phyloP scores from a whole-genome alignment of 2,888 invertebrate genomes.

The Anoplius nigerrimus region DNA sequence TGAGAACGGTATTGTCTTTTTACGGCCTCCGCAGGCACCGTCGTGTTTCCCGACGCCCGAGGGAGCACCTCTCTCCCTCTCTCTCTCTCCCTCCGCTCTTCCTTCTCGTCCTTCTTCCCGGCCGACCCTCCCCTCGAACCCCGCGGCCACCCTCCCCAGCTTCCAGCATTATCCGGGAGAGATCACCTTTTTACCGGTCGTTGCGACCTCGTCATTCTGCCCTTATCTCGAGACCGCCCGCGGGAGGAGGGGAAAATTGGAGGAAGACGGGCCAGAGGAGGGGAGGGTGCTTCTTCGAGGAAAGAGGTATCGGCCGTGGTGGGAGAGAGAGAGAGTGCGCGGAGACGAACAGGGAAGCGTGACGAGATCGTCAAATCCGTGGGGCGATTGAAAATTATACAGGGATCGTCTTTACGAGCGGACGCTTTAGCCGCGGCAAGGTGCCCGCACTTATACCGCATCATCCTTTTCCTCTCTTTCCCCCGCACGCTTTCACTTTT shows the following conservation, averaged over 20 bases:
- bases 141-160: conserved; percentile 37
- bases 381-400: conserved; percentile 75
- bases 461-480: conserved; percentile 6
- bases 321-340: conserved; percentile 33
- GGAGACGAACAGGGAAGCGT: conserved; percentile 48
- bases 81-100: conserved; percentile 40
- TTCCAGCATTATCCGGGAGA: conserved; percentile 68
- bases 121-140: conserved; percentile 27
- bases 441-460: conserved; percentile 39
- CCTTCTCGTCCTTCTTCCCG: conserved; percentile 39
- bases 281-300: conserved; percentile 10
- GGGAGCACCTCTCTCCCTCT: conserved; percentile 44
- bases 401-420: conserved; percentile 74
- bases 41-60: conserved; percentile 54
- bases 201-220: conserved; percentile 74
- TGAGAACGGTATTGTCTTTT: conserved; percentile 72
- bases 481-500: neutral
- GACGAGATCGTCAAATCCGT: conserved; percentile 74
- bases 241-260: conserved; percentile 49
- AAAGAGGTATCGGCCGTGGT: neutral
- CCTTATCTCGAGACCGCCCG: conserved; percentile 69
- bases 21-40: conserved; percentile 67
- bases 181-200: conserved; percentile 75
- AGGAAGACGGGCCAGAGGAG: conserved; percentile 31
- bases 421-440: conserved; percentile 63